These are phyloP conservation scores for Anser brachyrhynchus DNA, from an alignment of 2,113 vertebrate genomes.

Conservation along the genomic window DNA sequence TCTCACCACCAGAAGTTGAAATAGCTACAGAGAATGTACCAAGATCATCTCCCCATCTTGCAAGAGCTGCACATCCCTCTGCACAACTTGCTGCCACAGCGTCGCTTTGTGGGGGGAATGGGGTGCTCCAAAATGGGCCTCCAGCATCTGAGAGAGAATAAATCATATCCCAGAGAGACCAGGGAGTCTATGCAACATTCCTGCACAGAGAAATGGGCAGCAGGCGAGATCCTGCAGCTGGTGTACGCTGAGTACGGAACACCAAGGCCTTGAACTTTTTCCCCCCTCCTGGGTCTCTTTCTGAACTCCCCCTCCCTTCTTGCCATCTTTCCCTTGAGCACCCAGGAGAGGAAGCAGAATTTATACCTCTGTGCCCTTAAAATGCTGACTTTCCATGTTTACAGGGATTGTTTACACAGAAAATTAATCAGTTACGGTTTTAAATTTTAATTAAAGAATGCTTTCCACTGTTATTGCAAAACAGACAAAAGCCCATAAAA, in stretches of 20 bases:
- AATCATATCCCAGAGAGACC: neutral
- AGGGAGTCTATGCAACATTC: neutral
- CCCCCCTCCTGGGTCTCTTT: slow-evolving; percentile 13
- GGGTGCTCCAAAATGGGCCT: slow-evolving; percentile 39
- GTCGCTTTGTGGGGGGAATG: neutral
- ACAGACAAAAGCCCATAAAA: slow-evolving; percentile 84
- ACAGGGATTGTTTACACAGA: slow-evolving; percentile 81
- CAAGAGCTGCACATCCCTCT: neutral
- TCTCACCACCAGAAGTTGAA: neutral
- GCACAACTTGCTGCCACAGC: accelerated
- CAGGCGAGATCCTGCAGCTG: slow-evolving; percentile 30
- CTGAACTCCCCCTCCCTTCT: slow-evolving; percentile 46
- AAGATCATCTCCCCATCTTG: neutral
- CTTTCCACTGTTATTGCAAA: slow-evolving; percentile 82
- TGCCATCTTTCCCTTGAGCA: slow-evolving; percentile 42
- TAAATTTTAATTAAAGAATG: slow-evolving; percentile 88
- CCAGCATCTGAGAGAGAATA: slow-evolving; percentile 14
- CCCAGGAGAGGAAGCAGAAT: slow-evolving; percentile 62
- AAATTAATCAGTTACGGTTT: slow-evolving; percentile 87
- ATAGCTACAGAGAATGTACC: neutral
- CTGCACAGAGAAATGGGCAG: slow-evolving; percentile 26
- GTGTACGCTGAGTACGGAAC: slow-evolving; percentile 17
- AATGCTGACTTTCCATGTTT: slow-evolving; percentile 81
- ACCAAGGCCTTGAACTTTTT: slow-evolving; percentile 54
- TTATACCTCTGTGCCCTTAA: slow-evolving; percentile 71